Evolutionary conservation across 2,113 vertebrate species (phyloP).

Genomic region (Mola mola): DNA sequence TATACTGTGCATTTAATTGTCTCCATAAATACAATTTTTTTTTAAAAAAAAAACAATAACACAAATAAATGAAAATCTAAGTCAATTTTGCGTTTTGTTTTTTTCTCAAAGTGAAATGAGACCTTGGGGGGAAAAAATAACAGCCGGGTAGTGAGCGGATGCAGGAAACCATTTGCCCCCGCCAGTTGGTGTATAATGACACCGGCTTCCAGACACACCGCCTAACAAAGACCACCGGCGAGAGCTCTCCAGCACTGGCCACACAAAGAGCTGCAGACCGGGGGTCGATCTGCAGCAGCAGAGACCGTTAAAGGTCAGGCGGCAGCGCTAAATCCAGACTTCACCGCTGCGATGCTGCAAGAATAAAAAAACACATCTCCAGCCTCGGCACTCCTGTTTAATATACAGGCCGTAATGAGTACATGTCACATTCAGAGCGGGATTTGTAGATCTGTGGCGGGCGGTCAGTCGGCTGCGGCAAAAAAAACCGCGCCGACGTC

Average conservation of each 20-base stretch:
- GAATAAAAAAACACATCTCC: not conserved
- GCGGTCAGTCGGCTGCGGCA: no score
- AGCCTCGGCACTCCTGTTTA: no score
- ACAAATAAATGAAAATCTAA: no score
- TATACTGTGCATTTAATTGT: not conserved
- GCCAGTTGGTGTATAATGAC: constrained; percentile 61
- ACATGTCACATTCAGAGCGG: no score
- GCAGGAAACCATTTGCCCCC: constrained; percentile 55
- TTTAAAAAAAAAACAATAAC: not conserved
- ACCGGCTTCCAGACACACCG: constrained; percentile 45
- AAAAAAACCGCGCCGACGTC: no score
- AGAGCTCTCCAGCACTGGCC: constrained; percentile 41
- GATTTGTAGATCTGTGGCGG: no score
- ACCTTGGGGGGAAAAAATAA: not conserved
- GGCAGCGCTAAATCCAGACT: not conserved
- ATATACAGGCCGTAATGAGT: no score
- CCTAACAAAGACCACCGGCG: constrained; percentile 71
- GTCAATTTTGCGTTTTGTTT: no score
- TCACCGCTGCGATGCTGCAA: constrained; percentile 58
- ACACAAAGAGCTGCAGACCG: constrained; percentile 2
- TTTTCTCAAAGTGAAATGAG: not conserved
- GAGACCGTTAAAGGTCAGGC: not conserved
- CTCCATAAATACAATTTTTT: not conserved
- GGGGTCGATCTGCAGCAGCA: not conserved
- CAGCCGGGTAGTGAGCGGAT: constrained; percentile 32